Base-by-base conservation (phyloP, 2,113 vertebrate species). In the Myotis yumanensis region DNA sequence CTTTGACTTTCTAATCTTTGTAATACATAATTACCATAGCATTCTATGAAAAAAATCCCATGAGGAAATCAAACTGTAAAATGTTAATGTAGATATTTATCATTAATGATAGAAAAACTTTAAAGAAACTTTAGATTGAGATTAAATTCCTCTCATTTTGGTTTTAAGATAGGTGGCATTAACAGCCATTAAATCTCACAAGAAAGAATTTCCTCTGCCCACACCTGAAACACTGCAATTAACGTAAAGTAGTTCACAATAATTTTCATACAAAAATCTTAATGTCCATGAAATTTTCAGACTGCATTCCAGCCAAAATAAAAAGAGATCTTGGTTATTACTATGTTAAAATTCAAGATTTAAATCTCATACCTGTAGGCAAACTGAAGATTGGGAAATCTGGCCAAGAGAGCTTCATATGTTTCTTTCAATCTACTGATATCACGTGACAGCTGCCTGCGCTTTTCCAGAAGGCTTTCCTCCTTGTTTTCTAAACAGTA, bases 351-450 rank as follows among this genome's bases (percentile, higher is more conserved):
- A 92, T 86, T 48, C n/a, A 91, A 54, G 12, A 18, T 86, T 96
- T 76, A 95, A 77, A 86, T 93, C 91, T 73, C 98, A 98, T 98
- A 99, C 99, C 90, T 99, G 98, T 99, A 99, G n/a, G 98, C 98
- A 94, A 99, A 99, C 32, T 96, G 98, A 87, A 99, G 98, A 91
- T 98, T 98, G 62, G 99, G 99, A 98, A 99, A 99, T 80, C 97
- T 99, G n/a, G 98, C 98, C 97, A 98, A 96, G 43, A 99, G 98
- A 14, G 96, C 93, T 96, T 99, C 99, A 54, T 98, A 97, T 4
- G 86, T 96, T 96, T 99, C 98, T 95, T 98, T 99, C 51, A 99
- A 97, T 0, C 11, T 97, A 76, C 81, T 89, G 18, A 98, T 98
- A 32, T 99, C 98, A 89, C 88, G 96, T 85, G 97, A 98, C 76